Evolutionary conservation across 2,888 invertebrate genomes (phyloP), one percentile per base, ranked within the genome.

Genomic region (Hirtodrosophila duncani): DNA sequence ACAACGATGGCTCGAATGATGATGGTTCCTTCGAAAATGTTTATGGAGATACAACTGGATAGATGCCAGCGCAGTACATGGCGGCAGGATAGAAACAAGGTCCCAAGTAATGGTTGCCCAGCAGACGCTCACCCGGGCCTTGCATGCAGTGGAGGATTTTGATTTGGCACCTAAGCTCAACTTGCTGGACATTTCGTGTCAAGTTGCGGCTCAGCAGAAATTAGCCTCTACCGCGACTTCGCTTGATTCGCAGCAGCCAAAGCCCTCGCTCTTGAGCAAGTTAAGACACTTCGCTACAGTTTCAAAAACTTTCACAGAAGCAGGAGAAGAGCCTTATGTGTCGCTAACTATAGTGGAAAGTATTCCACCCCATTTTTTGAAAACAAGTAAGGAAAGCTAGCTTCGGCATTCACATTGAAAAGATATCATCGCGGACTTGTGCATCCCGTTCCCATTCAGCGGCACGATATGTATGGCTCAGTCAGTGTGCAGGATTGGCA

Each of bases 191-290:
- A 18, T 16, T n/a, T n/a, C n/a, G n/a, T n/a, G n/a, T n/a, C n/a
- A n/a, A n/a, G n/a, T n/a, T 5, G 36, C 18, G 6, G 53, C 37
- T 10, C 2, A 36, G 24, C 55, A 51, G 8, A 66, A 58, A 10
- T 20, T 9, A 4, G 66, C 55, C 3, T 74, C 50, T 8, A 74
- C 74, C 2, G 41, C 63, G 16, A 51, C 51, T 29, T 74, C 74
- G 70, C 8, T 74, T n/a, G 53, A 46, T 4, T 23, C 18, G 0
- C 74, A 69, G 8, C 52, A 55, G 10, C 2, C 8, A 3, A 33
- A 37, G 3, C 14, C 9, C 7, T 55, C 37, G 1, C 16, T 23
- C 0, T 5, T 31, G 1, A 4, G 27, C 2, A 7, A 37, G 8
- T 69, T 70, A 34, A 1, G 17, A 38, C 3, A n/a, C 7, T 1